Base-by-base conservation (phyloP, 2,888 invertebrate species). In the Seira sanloemensis region DNA sequence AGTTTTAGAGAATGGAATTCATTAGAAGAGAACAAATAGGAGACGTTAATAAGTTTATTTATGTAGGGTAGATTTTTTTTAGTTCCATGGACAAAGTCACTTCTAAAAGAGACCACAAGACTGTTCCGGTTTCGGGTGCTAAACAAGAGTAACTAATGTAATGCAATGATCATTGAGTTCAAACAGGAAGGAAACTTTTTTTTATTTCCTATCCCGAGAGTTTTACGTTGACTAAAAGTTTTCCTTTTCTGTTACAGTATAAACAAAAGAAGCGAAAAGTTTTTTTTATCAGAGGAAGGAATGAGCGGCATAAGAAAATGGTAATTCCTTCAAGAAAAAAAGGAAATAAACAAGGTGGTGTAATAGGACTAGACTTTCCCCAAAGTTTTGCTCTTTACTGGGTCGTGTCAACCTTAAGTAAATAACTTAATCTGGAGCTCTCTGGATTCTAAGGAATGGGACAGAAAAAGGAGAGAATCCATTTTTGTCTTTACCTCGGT, bases 361-460 rank as follows among this genome's bases (percentile, higher is more conserved):
- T n/a, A 37, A 37, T 37, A 37, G 5, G 37, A 12, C 4, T 37
- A 37, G 37, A 37, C 37, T 37, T 37, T 37, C 4, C 37, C 37
- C 4, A 37, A 12, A 37, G 37, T 37, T 37, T 37, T 37, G 4
- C 37, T 50, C 50, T 50, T 50, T 50, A 18, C 16, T 50, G 16
- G 50, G n/a, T 50, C 50, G 50, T 50, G 50, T 50, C 50, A 50
- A 50, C 50, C n/a, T 18, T n/a, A 50, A 50, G 50, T 50, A 50
- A 50, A 50, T 50, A 50, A 50, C 50, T 50, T 50, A 50, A 50
- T 50, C 50, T 50, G 50, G 50, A 37, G n/a, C n/a, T n/a, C n/a
- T n/a, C n/a, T n/a, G n/a, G n/a, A n/a, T n/a, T n/a, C n/a, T n/a
- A n/a, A n/a, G n/a, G 12, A 37, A 37, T 12, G 37, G 37, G 37